A percentile compares a stretch with the other conserved stretches of the same genome.
These are phyloP conservation scores for Pelodytes ibericus DNA, from an alignment of 2,797 vertebrate species.

Conservation along the genomic window DNA sequence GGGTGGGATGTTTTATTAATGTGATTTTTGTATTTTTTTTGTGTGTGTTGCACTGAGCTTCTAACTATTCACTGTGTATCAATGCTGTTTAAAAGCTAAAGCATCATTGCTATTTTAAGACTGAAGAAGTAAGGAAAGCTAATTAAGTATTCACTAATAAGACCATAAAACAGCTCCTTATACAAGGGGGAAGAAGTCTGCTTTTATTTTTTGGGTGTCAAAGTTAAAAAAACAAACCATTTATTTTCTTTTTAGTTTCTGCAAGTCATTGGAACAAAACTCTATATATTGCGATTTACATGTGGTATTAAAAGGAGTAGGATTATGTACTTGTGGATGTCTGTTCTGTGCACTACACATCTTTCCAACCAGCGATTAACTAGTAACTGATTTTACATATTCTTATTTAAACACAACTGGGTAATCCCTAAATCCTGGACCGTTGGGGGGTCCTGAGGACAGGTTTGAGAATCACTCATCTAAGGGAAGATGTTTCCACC, in stretches of 20 bases:
- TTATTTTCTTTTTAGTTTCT: constrained; percentile 38
- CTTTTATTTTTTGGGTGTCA: constrained; percentile 35
- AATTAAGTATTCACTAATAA: constrained; percentile 42
- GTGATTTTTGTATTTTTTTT: constrained; percentile 48
- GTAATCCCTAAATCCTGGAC: too few species aligned
- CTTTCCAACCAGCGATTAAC: too few species aligned
- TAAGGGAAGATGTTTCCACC: too few species aligned
- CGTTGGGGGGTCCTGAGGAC: too few species aligned
- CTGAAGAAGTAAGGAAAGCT: constrained; percentile 31
- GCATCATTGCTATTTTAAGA: constrained; percentile 46
- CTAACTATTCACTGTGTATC: constrained; percentile 55
- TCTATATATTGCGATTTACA: constrained; percentile 65
- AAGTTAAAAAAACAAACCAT: constrained; percentile 23
- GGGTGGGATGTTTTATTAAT: constrained; percentile 45
- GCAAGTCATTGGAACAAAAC: constrained; percentile 44
- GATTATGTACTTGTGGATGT: constrained; percentile 16
- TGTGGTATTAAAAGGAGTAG: constrained; percentile 66
- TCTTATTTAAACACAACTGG: too few species aligned
- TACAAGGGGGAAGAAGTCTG: constrained; percentile 2
- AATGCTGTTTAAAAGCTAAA: constrained; percentile 60
- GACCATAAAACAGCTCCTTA: constrained; percentile 25
- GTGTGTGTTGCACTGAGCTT: constrained; percentile 57
- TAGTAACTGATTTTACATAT: too few species aligned
- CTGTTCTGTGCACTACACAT: background rate
- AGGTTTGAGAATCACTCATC: too few species aligned